A percentile compares a stretch with the other conserved stretches of the same genome.
Conservation (phyloP, 2,113 vertebrate genomes). For the Grus americana region DNA sequence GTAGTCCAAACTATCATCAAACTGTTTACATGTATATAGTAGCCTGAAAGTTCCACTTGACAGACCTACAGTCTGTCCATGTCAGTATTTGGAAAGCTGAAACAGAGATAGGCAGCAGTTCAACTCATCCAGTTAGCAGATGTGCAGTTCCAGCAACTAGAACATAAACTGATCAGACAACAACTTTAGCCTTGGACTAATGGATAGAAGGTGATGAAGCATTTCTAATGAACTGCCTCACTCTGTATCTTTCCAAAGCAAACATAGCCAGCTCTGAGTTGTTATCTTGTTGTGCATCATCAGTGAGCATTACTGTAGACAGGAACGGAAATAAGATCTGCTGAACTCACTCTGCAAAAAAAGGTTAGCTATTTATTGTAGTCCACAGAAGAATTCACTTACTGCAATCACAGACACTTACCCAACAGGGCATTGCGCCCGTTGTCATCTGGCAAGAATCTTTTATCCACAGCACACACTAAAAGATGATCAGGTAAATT, state of each 20-base stretch:
- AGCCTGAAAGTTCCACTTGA: not conserved
- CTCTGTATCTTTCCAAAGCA: not conserved
- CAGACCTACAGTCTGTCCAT: not conserved
- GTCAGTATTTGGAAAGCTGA: not conserved
- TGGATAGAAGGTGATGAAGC: not conserved
- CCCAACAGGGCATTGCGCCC: conserved; percentile 92
- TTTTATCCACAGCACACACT: conserved; percentile 91
- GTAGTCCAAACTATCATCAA: not conserved
- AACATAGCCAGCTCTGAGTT: not conserved
- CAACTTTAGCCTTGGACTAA: not conserved
- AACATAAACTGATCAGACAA: not conserved
- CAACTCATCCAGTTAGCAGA: not conserved
- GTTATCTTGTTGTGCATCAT: not conserved
- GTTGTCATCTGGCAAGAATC: conserved; percentile 92
- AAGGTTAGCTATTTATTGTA: not conserved
- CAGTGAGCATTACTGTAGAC: not conserved
- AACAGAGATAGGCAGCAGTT: not conserved
- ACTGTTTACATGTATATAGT: not conserved
- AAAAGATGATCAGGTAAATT: conserved; percentile 87
- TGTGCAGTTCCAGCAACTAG: not conserved
- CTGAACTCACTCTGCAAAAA: not conserved
- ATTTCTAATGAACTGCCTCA: not conserved
- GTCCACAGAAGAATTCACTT: not conserved
- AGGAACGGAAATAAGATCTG: not conserved
- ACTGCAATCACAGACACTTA: conserved; percentile 65